phyloP scores from a whole-genome alignment of 1,140 invertebrate species.

The Lordiphosa stackelbergi region DNA sequence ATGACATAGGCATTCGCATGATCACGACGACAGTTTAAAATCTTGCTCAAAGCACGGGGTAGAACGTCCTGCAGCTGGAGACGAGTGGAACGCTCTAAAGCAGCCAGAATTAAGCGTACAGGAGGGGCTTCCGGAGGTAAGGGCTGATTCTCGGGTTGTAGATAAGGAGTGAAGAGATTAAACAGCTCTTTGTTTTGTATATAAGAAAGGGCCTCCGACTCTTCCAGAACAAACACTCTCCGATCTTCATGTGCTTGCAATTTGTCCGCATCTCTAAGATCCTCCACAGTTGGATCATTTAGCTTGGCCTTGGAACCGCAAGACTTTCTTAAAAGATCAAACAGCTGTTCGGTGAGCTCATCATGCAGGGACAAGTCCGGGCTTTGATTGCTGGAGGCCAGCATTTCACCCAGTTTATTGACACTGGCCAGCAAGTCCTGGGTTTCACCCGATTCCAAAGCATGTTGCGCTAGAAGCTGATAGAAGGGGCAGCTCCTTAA shows the following conservation, averaged over 20 bases:
- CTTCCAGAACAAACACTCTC: too few species aligned
- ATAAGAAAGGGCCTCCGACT: neutral
- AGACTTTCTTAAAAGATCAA: slow-evolving; percentile 12
- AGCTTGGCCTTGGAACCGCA: neutral
- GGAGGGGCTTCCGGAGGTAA: neutral
- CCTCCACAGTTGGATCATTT: neutral
- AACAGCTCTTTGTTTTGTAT: slow-evolving; percentile 11
- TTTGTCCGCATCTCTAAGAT: neutral
- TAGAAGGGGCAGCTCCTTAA: slow-evolving; percentile 43
- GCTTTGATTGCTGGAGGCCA: slow-evolving; percentile 21
- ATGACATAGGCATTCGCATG: slow-evolving; percentile 59
- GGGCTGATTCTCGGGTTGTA: neutral
- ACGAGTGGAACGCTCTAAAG: slow-evolving; percentile 12
- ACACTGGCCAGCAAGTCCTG: slow-evolving; percentile 58
- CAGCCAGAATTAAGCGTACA: neutral
- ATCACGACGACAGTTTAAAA: slow-evolving; percentile 41
- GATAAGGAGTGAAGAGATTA: neutral
- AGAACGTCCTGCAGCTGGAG: slow-evolving; percentile 26
- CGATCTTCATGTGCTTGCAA: neutral
- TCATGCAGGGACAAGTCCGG: slow-evolving; percentile 29
- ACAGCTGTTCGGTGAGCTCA: slow-evolving; percentile 39
- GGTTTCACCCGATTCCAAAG: slow-evolving; percentile 59
- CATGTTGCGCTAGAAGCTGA: slow-evolving; percentile 42
- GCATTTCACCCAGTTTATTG: slow-evolving; percentile 48
- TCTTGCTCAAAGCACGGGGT: slow-evolving; percentile 16